Evolutionary conservation across 2,113 vertebrate genomes (phyloP).

Genomic region (Sturnus vulgaris): DNA sequence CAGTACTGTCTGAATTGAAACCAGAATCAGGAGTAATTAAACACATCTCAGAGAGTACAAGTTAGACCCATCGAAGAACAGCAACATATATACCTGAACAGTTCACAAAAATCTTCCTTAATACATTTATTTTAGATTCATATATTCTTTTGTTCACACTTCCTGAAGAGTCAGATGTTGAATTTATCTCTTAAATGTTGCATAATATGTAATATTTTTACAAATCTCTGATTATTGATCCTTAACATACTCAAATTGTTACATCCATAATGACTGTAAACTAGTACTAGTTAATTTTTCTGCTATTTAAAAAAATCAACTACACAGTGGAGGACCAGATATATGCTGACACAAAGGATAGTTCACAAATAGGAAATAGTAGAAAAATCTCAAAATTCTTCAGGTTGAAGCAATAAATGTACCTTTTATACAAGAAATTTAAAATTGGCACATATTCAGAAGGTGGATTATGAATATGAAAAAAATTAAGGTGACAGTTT

Average conservation of each 20-base stretch:
- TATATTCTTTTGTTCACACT: neutral
- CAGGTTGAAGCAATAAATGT: neutral
- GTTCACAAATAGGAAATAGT: neutral
- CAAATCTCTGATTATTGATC: neutral
- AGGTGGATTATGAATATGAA: neutral
- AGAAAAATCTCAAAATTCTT: neutral
- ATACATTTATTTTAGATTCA: neutral
- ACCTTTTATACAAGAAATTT: neutral
- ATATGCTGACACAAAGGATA: neutral
- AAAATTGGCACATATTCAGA: neutral
- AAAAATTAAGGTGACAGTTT: neutral
- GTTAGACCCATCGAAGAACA: neutral
- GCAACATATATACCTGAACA: neutral
- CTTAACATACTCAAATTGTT: fast-evolving
- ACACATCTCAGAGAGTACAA: neutral
- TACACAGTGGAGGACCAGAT: neutral
- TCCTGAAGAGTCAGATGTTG: neutral
- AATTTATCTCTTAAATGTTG: neutral
- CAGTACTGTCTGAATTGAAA: neutral
- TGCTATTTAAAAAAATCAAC: neutral
- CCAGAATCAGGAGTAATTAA: neutral
- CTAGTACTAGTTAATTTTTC: neutral
- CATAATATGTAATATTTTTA: neutral
- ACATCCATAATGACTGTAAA: neutral
- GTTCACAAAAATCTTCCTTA: neutral